phyloP scores from a whole-genome alignment of 1,140 invertebrate genomes.

The Gonioctena quinquepunctata region DNA sequence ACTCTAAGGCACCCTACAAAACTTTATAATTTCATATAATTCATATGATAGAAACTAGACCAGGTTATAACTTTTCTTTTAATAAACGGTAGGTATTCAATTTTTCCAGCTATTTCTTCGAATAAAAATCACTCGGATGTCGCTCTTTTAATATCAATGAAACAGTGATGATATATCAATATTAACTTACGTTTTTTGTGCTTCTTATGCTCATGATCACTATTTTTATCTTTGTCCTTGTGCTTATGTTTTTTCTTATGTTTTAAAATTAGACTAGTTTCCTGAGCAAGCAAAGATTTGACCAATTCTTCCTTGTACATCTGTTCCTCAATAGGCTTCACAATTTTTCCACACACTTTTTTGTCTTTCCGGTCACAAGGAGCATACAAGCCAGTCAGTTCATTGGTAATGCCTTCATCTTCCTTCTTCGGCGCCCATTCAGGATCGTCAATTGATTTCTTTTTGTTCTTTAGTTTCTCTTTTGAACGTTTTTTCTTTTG shows the following conservation, averaged over 20 bases:
- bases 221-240: conserved; percentile 27
- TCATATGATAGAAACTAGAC: too few relatives aligned
- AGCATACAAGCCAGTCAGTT: conserved; percentile 35
- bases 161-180: background rate
- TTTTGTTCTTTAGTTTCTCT: conserved; percentile 27
- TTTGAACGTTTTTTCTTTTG: conserved; percentile 24
- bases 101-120: too few relatives aligned
- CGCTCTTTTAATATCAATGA: too few relatives aligned
- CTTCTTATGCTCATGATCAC: conserved; percentile 24
- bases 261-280: conserved; percentile 38
- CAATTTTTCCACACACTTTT: conserved; percentile 49
- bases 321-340: conserved; percentile 34
- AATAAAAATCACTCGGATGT: too few relatives aligned
- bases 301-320: conserved; percentile 37
- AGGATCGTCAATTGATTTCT: conserved; percentile 18
- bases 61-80: too few relatives aligned
- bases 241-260: conserved; percentile 41
- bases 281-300: conserved; percentile 35
- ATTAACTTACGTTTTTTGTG: conserved; percentile 33
- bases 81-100: too few relatives aligned
- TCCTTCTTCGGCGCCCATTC: conserved; percentile 19
- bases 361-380: conserved; percentile 40
- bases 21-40: too few relatives aligned
- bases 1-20: too few relatives aligned
- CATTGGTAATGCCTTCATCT: conserved; percentile 21